A percentile compares a stretch with the other conserved stretches of the same genome.
Evolutionary conservation across 2,888 invertebrate species (phyloP).

Genomic region (Helleia helle): DNA sequence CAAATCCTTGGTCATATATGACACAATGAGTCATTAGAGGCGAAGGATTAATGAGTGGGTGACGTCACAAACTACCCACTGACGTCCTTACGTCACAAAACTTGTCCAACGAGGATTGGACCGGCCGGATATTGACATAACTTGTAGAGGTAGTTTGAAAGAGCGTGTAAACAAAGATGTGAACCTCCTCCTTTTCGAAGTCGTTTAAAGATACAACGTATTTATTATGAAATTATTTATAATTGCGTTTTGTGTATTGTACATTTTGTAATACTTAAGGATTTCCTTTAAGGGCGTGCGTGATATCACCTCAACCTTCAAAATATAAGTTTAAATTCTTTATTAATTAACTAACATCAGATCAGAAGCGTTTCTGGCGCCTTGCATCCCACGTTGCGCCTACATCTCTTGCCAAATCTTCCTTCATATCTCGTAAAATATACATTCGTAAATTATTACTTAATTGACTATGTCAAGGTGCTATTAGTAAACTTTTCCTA

Average conservation of each 20-base stretch:
- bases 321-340: background rate
- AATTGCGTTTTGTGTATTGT: too few species aligned
- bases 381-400: slow-evolving; percentile 13
- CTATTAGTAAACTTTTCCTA: background rate
- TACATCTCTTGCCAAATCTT: slow-evolving; percentile 10
- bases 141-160: background rate
- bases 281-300: too few species aligned
- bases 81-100: background rate
- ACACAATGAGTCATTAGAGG: background rate
- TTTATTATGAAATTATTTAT: too few species aligned
- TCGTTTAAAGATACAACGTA: too few species aligned
- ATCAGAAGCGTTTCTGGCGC: slow-evolving; percentile 10
- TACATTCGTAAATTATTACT: background rate
- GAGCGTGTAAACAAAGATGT: too few species aligned
- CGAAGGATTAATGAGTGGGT: background rate
- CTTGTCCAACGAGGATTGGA: background rate
- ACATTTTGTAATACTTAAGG: too few species aligned
- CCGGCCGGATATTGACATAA: background rate
- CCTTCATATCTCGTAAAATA: slow-evolving; percentile 3
- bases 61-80: slow-evolving; percentile 3
- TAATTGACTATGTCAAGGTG: slow-evolving; percentile 6
- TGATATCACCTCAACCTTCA: too few species aligned
- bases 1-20: slow-evolving; percentile 2
- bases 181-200: too few species aligned
- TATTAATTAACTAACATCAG: slow-evolving; percentile 6